Evolutionary conservation across 2,888 invertebrate genomes (phyloP).

Genomic region (Cheilosia grossa): DNA sequence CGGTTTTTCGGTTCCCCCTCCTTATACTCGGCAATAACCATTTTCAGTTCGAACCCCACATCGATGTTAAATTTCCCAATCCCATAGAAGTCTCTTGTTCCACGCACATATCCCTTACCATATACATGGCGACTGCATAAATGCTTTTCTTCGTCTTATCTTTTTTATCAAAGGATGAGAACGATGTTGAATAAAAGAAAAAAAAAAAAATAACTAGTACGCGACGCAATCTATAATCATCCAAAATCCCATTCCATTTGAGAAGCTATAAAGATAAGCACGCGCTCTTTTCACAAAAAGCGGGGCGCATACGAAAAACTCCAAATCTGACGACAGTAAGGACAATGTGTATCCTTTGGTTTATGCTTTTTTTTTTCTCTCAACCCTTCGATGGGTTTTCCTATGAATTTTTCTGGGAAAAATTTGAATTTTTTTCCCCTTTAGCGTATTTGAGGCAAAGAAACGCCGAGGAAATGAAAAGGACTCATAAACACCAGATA

Average conservation of each 20-base stretch:
- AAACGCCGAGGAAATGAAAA: constrained; percentile 8
- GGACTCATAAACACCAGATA: constrained; percentile 55
- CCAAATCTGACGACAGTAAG: constrained; percentile 13
- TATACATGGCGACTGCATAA: background rate
- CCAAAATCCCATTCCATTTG: constrained; percentile 52
- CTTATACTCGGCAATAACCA: constrained; percentile 33
- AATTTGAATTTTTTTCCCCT: constrained; percentile 1
- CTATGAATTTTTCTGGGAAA: background rate
- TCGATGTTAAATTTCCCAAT: constrained; percentile 44
- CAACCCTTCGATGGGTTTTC: background rate
- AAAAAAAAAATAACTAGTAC: constrained; percentile 26
- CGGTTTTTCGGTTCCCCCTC: constrained; percentile 10
- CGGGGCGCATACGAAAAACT: constrained; percentile 5
- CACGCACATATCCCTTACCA: constrained; percentile 25
- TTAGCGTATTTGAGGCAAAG: background rate
- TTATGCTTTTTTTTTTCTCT: constrained; percentile 10
- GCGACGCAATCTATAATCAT: constrained; percentile 64
- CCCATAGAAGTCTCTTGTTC: constrained; percentile 26
- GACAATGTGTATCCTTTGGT: constrained; percentile 48
- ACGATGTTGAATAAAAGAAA: constrained; percentile 4
- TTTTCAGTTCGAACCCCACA: constrained; percentile 44
- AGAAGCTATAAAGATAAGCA: constrained; percentile 64
- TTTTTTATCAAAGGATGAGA: constrained; percentile 27
- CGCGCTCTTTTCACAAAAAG: constrained; percentile 25
- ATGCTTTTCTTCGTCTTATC: constrained; percentile 1